Evolutionary conservation across 37 sponge, comb jelly and placozoan species (phyloP).

Genomic region (Beroe forskalii): DNA sequence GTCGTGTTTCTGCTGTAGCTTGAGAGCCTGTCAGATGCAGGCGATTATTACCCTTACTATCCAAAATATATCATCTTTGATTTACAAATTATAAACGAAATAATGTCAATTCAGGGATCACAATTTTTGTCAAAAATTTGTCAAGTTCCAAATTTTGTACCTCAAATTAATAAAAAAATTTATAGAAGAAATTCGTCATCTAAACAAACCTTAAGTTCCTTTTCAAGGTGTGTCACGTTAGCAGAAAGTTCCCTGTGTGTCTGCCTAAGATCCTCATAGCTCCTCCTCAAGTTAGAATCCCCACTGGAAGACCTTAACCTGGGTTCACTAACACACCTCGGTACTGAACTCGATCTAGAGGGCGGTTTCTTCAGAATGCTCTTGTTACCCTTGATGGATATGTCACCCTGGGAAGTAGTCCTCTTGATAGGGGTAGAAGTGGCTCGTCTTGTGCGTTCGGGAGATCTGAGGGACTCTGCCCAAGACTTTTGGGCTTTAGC

Average conservation of each 20-base stretch:
- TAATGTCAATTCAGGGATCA: too few species aligned
- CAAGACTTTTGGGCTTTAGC: constrained; percentile 5
- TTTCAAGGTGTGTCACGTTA: constrained; percentile 9
- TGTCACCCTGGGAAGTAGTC: neutral
- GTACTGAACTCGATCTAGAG: neutral
- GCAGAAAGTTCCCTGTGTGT: constrained; percentile 10
- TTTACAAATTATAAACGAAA: too few species aligned
- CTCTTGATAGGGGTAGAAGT: constrained; percentile 27
- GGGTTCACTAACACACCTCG: neutral
- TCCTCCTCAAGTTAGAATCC: neutral
- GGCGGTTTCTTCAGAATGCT: neutral
- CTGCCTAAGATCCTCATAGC: neutral
- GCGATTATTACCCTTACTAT: too few species aligned
- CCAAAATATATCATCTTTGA: too few species aligned
- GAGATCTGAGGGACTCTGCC: constrained; percentile 49
- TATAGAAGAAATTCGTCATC: too few species aligned
- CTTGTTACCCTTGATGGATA: constrained; percentile 5
- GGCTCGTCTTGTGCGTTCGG: neutral
- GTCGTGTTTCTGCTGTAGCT: constrained; percentile 8
- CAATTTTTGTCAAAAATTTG: too few species aligned
- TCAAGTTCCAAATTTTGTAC: too few species aligned
- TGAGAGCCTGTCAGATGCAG: constrained; percentile 16
- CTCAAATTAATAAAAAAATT: too few species aligned
- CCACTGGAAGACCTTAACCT: neutral
- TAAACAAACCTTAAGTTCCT: constrained; percentile 44